Percentiles rank a stretch among this genome's conserved stretches.
Conservation (phyloP, 1,140 invertebrate species). For the Microplitis demolitor region DNA sequence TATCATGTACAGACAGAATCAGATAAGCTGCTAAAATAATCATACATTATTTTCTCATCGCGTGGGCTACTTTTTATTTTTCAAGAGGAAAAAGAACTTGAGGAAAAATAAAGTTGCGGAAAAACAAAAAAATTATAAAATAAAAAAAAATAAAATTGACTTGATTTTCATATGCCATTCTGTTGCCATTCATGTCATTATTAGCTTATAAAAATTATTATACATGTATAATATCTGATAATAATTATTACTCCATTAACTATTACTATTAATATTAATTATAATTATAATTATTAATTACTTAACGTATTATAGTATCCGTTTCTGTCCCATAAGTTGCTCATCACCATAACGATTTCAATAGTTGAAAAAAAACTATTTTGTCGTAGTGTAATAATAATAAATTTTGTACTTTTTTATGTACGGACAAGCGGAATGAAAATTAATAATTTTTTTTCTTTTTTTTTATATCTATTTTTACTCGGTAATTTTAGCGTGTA, state of each 20-base stretch:
- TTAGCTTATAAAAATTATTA: not conserved
- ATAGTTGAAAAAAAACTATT: not conserved
- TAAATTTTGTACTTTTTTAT: conserved; percentile 32
- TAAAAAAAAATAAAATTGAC: not conserved
- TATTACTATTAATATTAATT: not conserved
- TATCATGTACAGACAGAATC: conserved; percentile 23
- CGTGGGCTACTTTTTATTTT: conserved; percentile 41
- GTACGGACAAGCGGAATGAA: not conserved
- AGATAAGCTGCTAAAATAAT: not conserved
- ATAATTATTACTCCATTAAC: not conserved
- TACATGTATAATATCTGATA: not conserved
- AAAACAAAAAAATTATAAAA: not conserved
- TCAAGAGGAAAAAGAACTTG: not conserved
- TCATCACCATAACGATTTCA: not conserved
- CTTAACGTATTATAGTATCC: not conserved
- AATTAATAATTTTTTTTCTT: not conserved
- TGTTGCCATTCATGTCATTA: conserved; percentile 18
- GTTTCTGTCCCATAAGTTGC: not conserved
- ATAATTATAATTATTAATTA: not conserved
- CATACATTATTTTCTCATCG: conserved; percentile 32
- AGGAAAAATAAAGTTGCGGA: too few species aligned
- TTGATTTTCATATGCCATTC: conserved; percentile 5
- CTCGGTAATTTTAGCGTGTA: not conserved
- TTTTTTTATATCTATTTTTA: not conserved
- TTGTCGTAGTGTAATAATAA: conserved; percentile 3